Evolutionary conservation across 92 coral and sea anemone species (phyloP).

Genomic region (Umimayanthus chanpuru): DNA sequence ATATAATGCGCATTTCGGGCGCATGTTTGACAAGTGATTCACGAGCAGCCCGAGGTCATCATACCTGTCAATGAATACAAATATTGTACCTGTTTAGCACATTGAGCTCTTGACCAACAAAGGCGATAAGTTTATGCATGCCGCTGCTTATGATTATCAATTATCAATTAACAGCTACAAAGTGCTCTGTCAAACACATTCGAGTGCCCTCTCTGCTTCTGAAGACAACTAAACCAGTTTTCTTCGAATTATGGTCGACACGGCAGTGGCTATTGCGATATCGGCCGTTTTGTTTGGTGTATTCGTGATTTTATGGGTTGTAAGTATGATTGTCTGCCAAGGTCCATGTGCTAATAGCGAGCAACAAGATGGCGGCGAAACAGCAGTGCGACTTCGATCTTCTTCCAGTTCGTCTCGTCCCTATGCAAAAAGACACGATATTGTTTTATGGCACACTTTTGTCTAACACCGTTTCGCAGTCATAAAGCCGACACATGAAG

Average conservation of each 20-base stretch:
- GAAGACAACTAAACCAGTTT: neutral
- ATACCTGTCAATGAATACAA: constrained; percentile 1
- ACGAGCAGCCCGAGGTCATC: neutral
- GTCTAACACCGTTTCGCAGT: neutral
- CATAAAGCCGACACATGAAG: neutral
- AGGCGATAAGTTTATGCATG: neutral
- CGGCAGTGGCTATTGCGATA: constrained; percentile 21
- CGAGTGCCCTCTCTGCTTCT: constrained; percentile 2
- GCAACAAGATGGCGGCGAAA: constrained; percentile 3
- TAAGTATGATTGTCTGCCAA: constrained; percentile 17
- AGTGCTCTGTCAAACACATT: neutral
- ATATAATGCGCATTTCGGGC: neutral
- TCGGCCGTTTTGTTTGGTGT: constrained; percentile 35
- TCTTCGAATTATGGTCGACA: constrained; percentile 1
- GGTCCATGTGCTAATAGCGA: neutral
- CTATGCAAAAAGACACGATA: constrained; percentile 14
- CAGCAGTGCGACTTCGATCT: neutral
- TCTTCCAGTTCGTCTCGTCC: neutral
- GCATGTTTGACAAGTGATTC: neutral
- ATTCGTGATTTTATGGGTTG: constrained; percentile 13
- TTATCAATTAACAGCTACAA: neutral
- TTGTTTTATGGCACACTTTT: constrained; percentile 28
- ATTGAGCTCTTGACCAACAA: constrained; percentile 1
- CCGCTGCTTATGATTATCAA: constrained; percentile 2
- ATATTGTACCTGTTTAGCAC: constrained; percentile 4